These are phyloP conservation scores for Dicaeum eximium DNA, from an alignment of 2,113 vertebrate species.

Conservation along the genomic window DNA sequence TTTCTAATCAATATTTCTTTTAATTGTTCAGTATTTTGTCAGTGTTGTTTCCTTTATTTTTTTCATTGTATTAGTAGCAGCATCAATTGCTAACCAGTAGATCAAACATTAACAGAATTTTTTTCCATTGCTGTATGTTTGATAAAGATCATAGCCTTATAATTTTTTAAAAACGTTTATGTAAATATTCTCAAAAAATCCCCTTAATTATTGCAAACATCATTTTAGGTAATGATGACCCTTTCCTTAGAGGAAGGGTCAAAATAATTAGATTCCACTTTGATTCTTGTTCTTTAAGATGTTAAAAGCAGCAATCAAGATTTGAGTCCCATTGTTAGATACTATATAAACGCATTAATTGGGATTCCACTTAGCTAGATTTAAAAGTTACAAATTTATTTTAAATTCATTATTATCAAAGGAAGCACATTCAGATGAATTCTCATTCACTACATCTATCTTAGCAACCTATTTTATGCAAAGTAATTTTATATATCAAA, in stretches of 20 bases:
- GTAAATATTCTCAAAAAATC: neutral
- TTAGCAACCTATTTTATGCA: neutral
- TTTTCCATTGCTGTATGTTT: neutral
- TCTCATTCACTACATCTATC: neutral
- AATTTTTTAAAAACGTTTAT: neutral
- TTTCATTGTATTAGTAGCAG: neutral
- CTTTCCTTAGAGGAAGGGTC: neutral
- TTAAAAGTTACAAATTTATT: constrained; percentile 18
- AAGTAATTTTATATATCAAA: neutral
- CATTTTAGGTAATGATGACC: neutral
- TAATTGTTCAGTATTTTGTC: neutral
- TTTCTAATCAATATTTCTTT: neutral
- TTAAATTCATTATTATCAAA: neutral
- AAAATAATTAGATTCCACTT: neutral
- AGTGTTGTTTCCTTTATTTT: neutral
- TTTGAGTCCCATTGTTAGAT: neutral
- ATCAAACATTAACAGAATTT: neutral
- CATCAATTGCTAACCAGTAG: neutral
- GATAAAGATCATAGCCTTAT: neutral
- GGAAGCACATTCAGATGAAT: neutral
- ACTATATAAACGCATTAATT: neutral
- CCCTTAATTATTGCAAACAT: neutral
- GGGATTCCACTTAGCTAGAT: neutral
- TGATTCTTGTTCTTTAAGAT: neutral
- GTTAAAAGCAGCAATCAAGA: neutral